Evolutionary conservation across 1,140 invertebrate genomes (phyloP), one percentile per base, ranked within the genome.

Genomic region (Calephelis nemesis): DNA sequence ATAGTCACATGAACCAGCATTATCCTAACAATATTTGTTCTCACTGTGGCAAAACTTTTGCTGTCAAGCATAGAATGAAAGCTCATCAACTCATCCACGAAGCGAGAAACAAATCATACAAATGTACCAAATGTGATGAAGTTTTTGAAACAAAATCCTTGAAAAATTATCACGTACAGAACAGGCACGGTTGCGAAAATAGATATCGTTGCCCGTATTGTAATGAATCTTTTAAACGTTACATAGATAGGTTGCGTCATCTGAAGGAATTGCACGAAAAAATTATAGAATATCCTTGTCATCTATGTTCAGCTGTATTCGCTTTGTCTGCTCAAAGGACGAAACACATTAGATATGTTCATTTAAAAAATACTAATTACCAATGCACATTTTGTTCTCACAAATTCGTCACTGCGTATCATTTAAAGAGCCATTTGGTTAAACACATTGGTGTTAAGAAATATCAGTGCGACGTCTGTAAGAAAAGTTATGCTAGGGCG

Each of bases 401-500:
- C 47, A 84, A 84, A 64, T 91, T 88, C 62, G 84, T 88, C 0
- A 88, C 88, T 2, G 77, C 80, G 0, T 77, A 76, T 4, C 80
- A 84, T 15, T 74, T 92, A 12, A 77, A 75, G n/a, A 84, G 75
- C 62, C 92, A 92, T 50, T 79, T 88, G 74, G 76, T 89, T 0
- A 85, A 82, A 63, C 89, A 91, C 63, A 74, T 71, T 5, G 83
- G 81, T 0, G 74, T 85, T 11, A 81, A 80, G 13, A 87, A 86
- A 42, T 90, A 72, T 63, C 78, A 88, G 68, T 92, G 91, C 66
- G 74, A 87, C 45, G 80, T 87, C 0, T 92, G 93, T 69, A 92
- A 92, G 13, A 94, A 93, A 65, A 86, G 88, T 6, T 93, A 92
- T 58, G 72, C 88, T 0, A 92, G 92, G 15, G 86, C 84, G 11